Evolutionary conservation across 2,888 invertebrate species (phyloP), one percentile per base, ranked within the genome.

Genomic region (Graphium colonna): DNA sequence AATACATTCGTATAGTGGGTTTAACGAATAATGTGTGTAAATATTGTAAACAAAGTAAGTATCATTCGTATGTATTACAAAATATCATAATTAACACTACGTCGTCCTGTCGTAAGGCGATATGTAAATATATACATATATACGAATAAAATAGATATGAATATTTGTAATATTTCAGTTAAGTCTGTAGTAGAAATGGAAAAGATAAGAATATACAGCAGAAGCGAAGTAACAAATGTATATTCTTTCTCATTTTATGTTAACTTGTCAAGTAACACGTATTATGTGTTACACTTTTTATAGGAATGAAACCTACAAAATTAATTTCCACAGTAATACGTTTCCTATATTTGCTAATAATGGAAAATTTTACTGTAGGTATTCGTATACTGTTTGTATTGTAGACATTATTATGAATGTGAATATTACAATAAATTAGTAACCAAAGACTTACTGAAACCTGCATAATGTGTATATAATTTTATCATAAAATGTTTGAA

Each of bases 351-450:
- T 73, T 64, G 59, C 56, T 65, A 65, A 66, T 62, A 55, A 66
- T 62, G 54, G 63, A 65, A 65, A 64, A 73, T 69, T 70, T 69
- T 73, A 74, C 72, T 69, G 71, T 80, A 82, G 73, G 68, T 69
- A 74, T 69, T 69, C 74, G 73, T 76, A 75, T 77, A 74, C 74
- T 21, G 21, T 21, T 21, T 21, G 21, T 21, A 73, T 76, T 76
- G 67, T 75, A 65, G 64, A 75, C 73, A 69, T 60, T 63, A 61
- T 65, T 68, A 62, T 69, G 67, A 70, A 62, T 71, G 87, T 87
- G 86, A 83, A 85, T 86, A 85, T 79, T 81, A 84, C 80, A 84
- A 82, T 85, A 86, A 83, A 65, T 77, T 82, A 84, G 78, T 77
- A 73, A 75, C 65, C 78, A 75, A 81, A 79, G 77, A 81, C 78